Evolutionary conservation across 2,888 invertebrate species (phyloP), one percentile per base, ranked within the genome.

Genomic region (Cosmia trapezina): DNA sequence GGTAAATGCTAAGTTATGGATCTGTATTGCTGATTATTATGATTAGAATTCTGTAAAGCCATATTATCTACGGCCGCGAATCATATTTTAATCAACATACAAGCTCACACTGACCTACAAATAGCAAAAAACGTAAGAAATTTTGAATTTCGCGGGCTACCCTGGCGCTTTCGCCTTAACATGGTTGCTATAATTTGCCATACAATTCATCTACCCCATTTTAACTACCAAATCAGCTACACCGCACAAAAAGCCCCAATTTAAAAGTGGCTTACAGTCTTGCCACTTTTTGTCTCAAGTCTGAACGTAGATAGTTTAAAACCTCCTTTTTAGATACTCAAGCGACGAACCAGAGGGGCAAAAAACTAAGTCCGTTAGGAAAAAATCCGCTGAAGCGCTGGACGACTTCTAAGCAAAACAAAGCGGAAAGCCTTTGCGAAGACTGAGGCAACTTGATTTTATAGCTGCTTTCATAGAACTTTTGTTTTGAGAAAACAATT

Each of bases 361-460:
- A 80, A 80, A 77, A 81, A 67, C 62, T 61, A 45, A 65, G 60
- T 53, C 60, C 28, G 62, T 53, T 37, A 64, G 69, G 59, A 68
- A 74, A 73, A 83, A 76, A 67, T 41, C 59, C 65, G 33, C 65
- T 81, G 14, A 14, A 79, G 53, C 79, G 70, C 33, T 65, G 62
- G 60, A 70, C 47, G 37, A 45, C 22, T 67, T 62, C 62, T 59
- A 70, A 82, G 73, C 54, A 69, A 80, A 81, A 78, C 66, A 74
- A 71, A 76, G 63, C 43, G 51, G 33, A 68, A 68, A 72, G 53
- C 54, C 19, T 60, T 67, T 43, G 33, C 17, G 53, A 49, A 70
- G 53, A 69, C 54, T 78, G 37, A 54, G 33, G 43, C 45, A 53
- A 41, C 56, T 73, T 67, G 64, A 64, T 73, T 74, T 62, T 61